Evolutionary conservation across 2,113 vertebrate species (phyloP), one percentile per base, ranked within the genome.

Genomic region (Petaurus breviceps): DNA sequence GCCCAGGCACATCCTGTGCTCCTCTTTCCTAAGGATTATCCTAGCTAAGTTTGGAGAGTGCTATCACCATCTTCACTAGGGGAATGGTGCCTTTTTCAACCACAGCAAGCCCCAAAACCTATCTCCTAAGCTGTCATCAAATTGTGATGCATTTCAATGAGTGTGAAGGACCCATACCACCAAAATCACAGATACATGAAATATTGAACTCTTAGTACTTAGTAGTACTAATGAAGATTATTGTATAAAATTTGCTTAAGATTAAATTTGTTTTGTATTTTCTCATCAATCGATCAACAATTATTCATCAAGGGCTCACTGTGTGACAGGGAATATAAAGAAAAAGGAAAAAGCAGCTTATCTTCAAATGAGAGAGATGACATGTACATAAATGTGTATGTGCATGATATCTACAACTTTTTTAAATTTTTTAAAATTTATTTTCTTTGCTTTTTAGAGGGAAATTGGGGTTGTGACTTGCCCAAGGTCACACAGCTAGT

Each of bases 171-270:
- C 1, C 14, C 37, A n/a, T 77, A 19, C 1, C 16, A n/a, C n/a
- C 61, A 77, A 77, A 77, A n/a, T n/a, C 12, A 22, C 12, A 77
- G 37, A 77, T 77, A 19, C 28, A 16, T 37, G 37, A 61, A 28
- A 12, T 0, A 31, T 31, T 61, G 57, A 61, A 61, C 57, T 31
- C 57, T 24, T 54, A 61, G 57, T 57, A 31, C 10, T 61, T 61
- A 61, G 11, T 11, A 28, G 55, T 8, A 31, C 28, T 61, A 61
- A 51, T 47, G 49, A 25, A 19, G 25, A 46, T 91, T 97, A 61
- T 95, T 92, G 89, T 93, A 51, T 95, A 55, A 37, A 90, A 95
- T 90, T 89, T 55, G 25, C 92, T 92, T 28, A 97, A 49, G 23
- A 19, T 43, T 51, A 31, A 91, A 43, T 90, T 89, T 96, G 43